Percentiles rank a stretch among this genome's conserved stretches.
These are phyloP conservation scores for Drosophila parabipectinata DNA, from an alignment of 1,140 invertebrate species.

Conservation along the genomic window DNA sequence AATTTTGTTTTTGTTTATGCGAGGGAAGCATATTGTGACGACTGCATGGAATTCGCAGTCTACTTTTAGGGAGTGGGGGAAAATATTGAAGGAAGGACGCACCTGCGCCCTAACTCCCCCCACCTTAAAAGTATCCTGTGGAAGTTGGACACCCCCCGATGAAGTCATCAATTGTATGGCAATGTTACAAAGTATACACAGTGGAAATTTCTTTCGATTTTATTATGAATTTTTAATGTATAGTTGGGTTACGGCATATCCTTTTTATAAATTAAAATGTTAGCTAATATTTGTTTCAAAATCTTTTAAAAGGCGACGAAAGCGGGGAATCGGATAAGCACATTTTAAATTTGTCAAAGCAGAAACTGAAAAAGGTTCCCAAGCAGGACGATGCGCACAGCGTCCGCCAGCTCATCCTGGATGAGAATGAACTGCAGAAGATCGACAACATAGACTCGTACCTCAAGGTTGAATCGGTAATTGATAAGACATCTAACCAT, in stretches of 20 bases:
- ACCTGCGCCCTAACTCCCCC: conserved; percentile 34
- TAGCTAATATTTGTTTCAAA: background rate
- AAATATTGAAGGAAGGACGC: conserved; percentile 18
- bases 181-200: conserved; percentile 11
- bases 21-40: conserved; percentile 1
- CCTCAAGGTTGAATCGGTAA: conserved; percentile 91
- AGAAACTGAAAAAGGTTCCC: conserved; percentile 90
- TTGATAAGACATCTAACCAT: background rate
- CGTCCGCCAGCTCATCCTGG: conserved; percentile 90
- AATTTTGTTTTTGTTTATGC: background rate
- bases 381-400: conserved; percentile 88
- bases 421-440: conserved; percentile 94
- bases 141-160: conserved; percentile 18
- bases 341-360: conserved; percentile 87
- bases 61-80: conserved; percentile 28
- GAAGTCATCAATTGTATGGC: conserved; percentile 53
- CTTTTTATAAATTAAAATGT: too few relatives aligned
- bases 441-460: conserved; percentile 94
- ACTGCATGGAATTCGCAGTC: conserved; percentile 45
- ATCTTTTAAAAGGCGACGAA: conserved; percentile 59
- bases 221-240: background rate
- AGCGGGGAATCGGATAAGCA: conserved; percentile 57
- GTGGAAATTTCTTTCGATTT: background rate
- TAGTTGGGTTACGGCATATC: too few relatives aligned
- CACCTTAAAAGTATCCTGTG: background rate